Conservation (phyloP, 2,113 vertebrate genomes). For the Zonotrichia leucophrys region DNA sequence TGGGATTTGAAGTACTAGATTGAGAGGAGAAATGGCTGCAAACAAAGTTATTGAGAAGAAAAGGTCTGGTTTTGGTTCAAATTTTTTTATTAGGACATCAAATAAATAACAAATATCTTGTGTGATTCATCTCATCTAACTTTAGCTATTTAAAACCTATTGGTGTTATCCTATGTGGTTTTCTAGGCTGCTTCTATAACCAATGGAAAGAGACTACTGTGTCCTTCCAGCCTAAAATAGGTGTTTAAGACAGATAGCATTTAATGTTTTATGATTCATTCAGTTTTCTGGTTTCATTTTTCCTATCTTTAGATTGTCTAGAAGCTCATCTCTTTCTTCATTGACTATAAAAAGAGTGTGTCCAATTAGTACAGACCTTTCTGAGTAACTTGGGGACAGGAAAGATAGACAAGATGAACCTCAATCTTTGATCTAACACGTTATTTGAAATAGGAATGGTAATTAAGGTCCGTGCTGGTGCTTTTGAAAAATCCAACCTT, state of each 20-base stretch:
- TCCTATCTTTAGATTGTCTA: conserved; percentile 37
- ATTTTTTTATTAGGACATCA: not conserved
- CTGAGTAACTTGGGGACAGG: conserved; percentile 15
- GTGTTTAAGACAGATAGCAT: conserved; percentile 10
- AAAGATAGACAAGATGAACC: conserved; percentile 8
- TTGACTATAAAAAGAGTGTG: not conserved
- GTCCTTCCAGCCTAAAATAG: conserved; percentile 1
- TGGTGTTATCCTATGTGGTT: not conserved
- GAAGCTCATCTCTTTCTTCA: conserved; percentile 7
- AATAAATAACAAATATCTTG: not conserved
- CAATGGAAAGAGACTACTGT: not conserved
- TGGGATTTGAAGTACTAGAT: not conserved
- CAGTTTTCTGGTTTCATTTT: not conserved
- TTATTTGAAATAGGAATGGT: conserved; percentile 17
- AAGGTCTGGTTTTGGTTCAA: not conserved
- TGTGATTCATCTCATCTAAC: not conserved
- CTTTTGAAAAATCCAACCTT: conserved; percentile 13
- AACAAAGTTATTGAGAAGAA: not conserved
- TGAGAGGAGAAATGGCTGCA: not conserved
- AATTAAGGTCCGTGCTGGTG: not conserved
- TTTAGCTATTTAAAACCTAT: not conserved
- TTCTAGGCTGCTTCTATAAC: not conserved
- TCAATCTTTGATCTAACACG: not conserved
- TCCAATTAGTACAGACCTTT: conserved; percentile 32
- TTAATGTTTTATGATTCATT: conserved; percentile 49